Conservation (phyloP, 2,888 invertebrate genomes). For the Oligia fasciuncula region DNA sequence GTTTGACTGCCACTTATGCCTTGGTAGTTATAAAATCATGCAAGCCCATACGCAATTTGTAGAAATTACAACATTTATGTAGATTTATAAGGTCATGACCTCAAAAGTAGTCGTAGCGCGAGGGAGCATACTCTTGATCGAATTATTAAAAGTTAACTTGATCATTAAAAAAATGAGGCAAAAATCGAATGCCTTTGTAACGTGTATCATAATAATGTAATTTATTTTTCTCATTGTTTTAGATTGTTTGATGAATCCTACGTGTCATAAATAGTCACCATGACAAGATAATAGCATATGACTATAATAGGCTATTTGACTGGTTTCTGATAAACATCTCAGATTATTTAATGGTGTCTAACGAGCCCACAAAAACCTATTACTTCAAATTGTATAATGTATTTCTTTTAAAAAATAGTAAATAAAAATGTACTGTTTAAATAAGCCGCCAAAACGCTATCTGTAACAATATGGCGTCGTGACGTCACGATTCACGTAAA, state of each 20-base stretch:
- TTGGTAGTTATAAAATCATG: background rate
- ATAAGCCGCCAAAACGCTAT: no score
- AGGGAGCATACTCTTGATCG: background rate
- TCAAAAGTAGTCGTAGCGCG: background rate
- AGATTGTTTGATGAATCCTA: background rate
- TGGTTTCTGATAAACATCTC: no score
- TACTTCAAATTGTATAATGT: no score
- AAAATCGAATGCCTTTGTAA: background rate
- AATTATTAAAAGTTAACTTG: background rate
- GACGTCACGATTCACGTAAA: no score
- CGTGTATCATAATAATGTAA: background rate
- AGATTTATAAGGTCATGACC: slow-evolving; percentile 21
- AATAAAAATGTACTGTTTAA: no score
- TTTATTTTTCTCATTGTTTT: slow-evolving; percentile 23
- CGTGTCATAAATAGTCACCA: slow-evolving; percentile 6
- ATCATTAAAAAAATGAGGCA: slow-evolving; percentile 1
- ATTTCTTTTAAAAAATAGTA: no score
- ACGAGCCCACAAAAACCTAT: no score
- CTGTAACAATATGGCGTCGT: no score
- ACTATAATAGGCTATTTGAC: no score
- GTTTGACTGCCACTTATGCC: background rate
- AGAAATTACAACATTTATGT: background rate
- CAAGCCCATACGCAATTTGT: background rate
- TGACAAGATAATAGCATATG: slow-evolving; percentile 1
- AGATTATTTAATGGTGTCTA: no score